Evolutionary conservation across 2,113 vertebrate genomes (phyloP).

Genomic region (Corydoras maculifer): DNA sequence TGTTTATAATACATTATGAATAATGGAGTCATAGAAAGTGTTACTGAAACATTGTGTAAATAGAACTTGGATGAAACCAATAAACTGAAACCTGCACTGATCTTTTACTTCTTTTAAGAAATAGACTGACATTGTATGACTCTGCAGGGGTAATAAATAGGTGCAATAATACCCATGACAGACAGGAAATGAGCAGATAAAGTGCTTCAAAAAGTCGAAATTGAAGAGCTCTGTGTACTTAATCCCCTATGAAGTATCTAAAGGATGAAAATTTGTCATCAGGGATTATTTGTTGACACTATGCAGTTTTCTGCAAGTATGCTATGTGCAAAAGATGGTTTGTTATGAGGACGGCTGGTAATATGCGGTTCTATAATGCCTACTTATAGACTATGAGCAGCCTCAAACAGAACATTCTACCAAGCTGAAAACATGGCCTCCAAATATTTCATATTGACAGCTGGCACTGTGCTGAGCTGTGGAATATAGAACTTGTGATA

Average conservation of each 20-base stretch:
- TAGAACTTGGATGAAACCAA: too few relatives aligned
- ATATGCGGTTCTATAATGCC: too few relatives aligned
- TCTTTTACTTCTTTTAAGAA: neutral
- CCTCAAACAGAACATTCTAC: too few relatives aligned
- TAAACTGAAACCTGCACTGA: too few relatives aligned
- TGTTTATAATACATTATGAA: too few relatives aligned
- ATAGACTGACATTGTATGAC: constrained; percentile 2
- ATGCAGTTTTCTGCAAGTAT: neutral
- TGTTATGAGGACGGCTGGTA: too few relatives aligned
- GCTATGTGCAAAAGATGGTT: too few relatives aligned
- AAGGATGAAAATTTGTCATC: neutral
- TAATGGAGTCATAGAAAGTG: too few relatives aligned
- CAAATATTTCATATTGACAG: constrained; percentile 21
- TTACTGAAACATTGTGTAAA: too few relatives aligned
- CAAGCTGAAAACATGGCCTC: neutral
- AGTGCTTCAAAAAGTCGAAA: constrained; percentile 12
- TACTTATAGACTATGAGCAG: too few relatives aligned
- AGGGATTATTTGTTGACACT: neutral
- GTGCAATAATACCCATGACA: neutral
- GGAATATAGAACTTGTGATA: constrained; percentile 28
- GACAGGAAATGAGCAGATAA: constrained; percentile 17
- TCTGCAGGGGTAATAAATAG: neutral
- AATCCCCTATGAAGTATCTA: constrained; percentile 19
- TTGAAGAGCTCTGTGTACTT: constrained; percentile 26
- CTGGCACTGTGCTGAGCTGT: constrained; percentile 21